Base-by-base conservation (phyloP, 2,113 vertebrate genomes). In the Pachycephala philippinensis region DNA sequence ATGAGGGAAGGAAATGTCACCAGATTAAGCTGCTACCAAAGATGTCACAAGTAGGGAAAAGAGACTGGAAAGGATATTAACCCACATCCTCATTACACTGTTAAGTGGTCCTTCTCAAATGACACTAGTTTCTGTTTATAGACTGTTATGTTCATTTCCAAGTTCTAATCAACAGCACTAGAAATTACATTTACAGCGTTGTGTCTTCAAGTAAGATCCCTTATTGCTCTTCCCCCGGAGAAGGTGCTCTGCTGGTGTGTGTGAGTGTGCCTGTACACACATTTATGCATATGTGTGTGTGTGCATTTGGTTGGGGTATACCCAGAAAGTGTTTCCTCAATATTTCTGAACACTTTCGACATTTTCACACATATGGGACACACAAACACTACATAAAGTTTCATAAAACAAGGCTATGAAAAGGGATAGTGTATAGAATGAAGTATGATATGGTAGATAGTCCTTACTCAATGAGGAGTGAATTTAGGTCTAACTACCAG, bases 381-480 rank as follows among this genome's bases (percentile, higher is more conserved):
- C 66, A 93, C 42, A 95, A 87, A 92, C 77, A 89, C 26, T 14
- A 64, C 21, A 90, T n/a, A 95, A 81, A 88, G 86, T 54, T 89
- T 66, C 74, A 63, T 85, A 90, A 96, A 97, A 81, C 40, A 89
- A 78, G 74, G 50, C 50, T 86, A 90, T n/a, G 76, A 65, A 96
- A 94, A 97, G 53, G 63, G 81, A 54, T 72, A 94, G n/a, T 50
- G 56, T 95, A 95, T 86, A 98, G 96, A 95, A 90, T 47, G 91
- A 97, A 90, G 82, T 26, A 82, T 69, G 97, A 95, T 97, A 97
- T 97, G 97, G 97, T 98, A 90, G 96, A 83, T 96, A 90, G 97
- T 97, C 97, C 94, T 98, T 98, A 98, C 89, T 98, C 98, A 98
- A 97, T 50, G 93, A 96, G 66, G 86, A 98, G 86, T 96, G 93